These are phyloP conservation scores for Peromyscus polionotus DNA, from an alignment of 2,113 vertebrate species.

Conservation along the genomic window DNA sequence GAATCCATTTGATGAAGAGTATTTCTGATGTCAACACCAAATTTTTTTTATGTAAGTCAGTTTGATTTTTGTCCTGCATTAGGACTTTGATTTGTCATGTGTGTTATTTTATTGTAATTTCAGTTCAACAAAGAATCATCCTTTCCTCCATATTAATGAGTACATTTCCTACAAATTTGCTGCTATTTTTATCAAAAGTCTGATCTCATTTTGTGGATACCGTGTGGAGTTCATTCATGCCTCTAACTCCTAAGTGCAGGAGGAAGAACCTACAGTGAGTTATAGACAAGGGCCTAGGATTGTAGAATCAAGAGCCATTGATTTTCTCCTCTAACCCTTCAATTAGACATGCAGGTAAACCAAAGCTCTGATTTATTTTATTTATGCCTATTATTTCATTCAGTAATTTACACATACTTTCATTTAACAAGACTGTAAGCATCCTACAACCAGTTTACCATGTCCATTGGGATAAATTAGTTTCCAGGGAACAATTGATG, in stretches of 20 bases:
- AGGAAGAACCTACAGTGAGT: not conserved
- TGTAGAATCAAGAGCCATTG: not conserved
- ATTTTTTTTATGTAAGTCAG: not conserved
- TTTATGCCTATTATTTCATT: not conserved
- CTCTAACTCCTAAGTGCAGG: not conserved
- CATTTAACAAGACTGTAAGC: not conserved
- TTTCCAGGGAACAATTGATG: not conserved
- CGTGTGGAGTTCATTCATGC: not conserved
- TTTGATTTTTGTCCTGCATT: not conserved
- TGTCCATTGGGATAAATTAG: not conserved
- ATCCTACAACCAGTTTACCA: not conserved
- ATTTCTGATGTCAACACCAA: not conserved
- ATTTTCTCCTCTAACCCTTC: not conserved
- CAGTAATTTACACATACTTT: not conserved
- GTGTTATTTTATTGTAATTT: constrained; percentile 1
- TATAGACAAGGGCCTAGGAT: not conserved
- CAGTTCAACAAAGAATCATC: not conserved
- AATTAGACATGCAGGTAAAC: not conserved
- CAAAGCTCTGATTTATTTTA: not conserved
- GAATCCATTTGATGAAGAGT: not conserved
- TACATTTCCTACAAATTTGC: not conserved
- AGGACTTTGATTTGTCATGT: not conserved
- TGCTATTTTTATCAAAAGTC: not conserved
- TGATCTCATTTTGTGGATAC: not conserved
- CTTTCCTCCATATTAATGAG: not conserved